Percentiles rank a stretch among this genome's conserved stretches.
Conservation (phyloP, 2,888 invertebrate species). For the Psylliodes chrysocephalus region DNA sequence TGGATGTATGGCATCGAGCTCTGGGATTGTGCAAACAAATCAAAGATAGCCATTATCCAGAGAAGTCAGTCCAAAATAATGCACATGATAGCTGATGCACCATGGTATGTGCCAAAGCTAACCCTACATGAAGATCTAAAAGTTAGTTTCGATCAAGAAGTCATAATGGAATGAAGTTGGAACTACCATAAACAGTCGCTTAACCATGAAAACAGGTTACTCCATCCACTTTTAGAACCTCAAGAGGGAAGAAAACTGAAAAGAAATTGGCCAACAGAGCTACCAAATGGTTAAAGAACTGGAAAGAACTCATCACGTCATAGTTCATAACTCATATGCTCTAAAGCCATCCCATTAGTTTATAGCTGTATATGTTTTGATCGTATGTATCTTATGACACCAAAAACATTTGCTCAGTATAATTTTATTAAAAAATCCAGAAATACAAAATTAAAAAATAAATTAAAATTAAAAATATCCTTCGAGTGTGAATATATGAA, state of each 20-base stretch:
- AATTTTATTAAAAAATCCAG: too few species aligned
- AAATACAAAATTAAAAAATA: too few species aligned
- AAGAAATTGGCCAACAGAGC: background rate
- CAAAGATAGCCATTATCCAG: background rate
- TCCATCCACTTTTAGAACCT: conserved; percentile 3
- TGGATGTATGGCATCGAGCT: background rate
- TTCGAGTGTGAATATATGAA: too few species aligned
- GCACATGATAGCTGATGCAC: background rate
- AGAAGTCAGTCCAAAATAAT: background rate
- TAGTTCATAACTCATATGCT: background rate
- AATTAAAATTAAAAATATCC: too few species aligned
- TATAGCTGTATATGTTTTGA: too few species aligned
- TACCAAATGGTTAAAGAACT: background rate
- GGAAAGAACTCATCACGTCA: background rate
- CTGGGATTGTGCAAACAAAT: background rate
- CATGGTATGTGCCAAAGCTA: background rate
- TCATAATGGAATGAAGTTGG: too few species aligned
- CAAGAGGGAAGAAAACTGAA: background rate
- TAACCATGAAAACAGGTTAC: background rate
- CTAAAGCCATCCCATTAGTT: background rate
- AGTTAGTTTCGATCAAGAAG: background rate
- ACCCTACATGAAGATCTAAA: background rate
- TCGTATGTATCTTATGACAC: too few species aligned
- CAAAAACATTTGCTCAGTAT: too few species aligned
- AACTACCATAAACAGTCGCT: too few species aligned